Conservation (phyloP, 2,113 vertebrate species). For the Poeciliopsis retropinna region DNA sequence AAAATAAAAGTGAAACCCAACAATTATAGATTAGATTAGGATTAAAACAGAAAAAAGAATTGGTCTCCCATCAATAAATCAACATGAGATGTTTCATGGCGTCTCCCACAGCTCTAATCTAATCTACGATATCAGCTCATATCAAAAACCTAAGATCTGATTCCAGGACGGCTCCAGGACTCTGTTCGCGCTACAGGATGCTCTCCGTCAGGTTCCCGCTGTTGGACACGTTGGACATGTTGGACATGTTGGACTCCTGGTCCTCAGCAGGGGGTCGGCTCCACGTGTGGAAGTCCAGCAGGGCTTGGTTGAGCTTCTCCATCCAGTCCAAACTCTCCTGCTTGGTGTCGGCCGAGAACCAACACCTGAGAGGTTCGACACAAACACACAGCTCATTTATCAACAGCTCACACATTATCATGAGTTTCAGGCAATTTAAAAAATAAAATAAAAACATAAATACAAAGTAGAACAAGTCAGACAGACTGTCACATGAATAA, state of each 20-base stretch:
- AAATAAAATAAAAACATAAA: too few species aligned
- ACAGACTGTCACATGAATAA: background rate
- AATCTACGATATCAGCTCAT: background rate
- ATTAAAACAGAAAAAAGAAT: conserved; percentile 29
- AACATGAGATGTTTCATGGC: background rate
- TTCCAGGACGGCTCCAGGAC: background rate
- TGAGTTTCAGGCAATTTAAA: too few species aligned
- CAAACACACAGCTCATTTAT: too few species aligned
- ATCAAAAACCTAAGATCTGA: background rate
- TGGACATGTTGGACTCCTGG: conserved; percentile 6
- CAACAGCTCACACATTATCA: too few species aligned
- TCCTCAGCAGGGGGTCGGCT: conserved; percentile 28
- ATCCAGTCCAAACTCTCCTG: conserved; percentile 78
- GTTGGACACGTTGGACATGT: conserved; percentile 5
- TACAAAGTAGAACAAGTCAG: too few species aligned
- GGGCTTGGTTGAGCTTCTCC: conserved; percentile 78
- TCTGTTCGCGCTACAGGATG: conserved; percentile 56
- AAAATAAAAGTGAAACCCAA: conserved; percentile 44
- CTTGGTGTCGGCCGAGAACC: conserved; percentile 81
- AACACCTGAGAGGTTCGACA: conserved; percentile 62
- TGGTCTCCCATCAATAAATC: conserved; percentile 29
- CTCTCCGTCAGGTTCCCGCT: conserved; percentile 69
- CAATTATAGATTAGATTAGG: conserved; percentile 26
- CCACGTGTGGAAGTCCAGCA: conserved; percentile 80
- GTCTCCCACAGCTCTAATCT: background rate